Evolutionary conservation across 2,113 vertebrate genomes (phyloP).

Genomic region (Oryzias melastigma): DNA sequence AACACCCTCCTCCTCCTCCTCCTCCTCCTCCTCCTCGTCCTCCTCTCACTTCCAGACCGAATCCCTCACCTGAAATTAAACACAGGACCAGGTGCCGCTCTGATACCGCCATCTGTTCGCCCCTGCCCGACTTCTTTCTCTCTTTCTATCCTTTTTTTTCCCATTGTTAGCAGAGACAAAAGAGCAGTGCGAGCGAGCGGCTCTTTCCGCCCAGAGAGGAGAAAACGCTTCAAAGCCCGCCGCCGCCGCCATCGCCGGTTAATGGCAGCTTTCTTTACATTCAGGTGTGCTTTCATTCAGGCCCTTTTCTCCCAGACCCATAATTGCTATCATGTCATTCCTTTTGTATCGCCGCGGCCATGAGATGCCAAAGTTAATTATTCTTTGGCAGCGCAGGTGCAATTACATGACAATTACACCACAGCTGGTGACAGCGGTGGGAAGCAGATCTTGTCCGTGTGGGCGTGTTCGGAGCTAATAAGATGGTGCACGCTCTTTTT

Average conservation of each 20-base stretch:
- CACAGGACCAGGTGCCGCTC: slow-evolving; percentile 75
- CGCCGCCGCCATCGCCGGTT: slow-evolving; percentile 17
- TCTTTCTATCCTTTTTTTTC: slow-evolving; percentile 9
- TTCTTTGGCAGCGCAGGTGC: slow-evolving; percentile 76
- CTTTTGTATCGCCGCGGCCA: slow-evolving; percentile 61
- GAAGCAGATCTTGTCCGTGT: slow-evolving; percentile 52
- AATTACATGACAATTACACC: slow-evolving; percentile 79
- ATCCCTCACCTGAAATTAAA: slow-evolving; percentile 79
- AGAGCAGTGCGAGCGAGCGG: slow-evolving; percentile 10
- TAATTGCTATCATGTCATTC: slow-evolving; percentile 73
- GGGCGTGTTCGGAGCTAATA: slow-evolving; percentile 63
- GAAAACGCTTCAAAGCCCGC: slow-evolving; percentile 26
- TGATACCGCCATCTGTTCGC: slow-evolving; percentile 69
- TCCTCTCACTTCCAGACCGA: slow-evolving; percentile 43
- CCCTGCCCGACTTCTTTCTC: slow-evolving; percentile 50
- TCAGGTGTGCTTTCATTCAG: slow-evolving; percentile 58
- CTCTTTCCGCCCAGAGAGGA: slow-evolving; percentile 28
- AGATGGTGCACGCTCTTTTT: slow-evolving; percentile 52
- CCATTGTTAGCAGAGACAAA: slow-evolving; percentile 34
- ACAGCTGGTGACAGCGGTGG: slow-evolving; percentile 72
- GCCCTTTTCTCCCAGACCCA: slow-evolving; percentile 37
- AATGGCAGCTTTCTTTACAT: slow-evolving; percentile 59
- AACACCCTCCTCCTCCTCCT: slow-evolving; percentile 18
- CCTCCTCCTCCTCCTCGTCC: slow-evolving; percentile 15
- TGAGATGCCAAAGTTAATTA: slow-evolving; percentile 75